phyloP scores from a whole-genome alignment of 2,113 vertebrate species.

The Ivindomyrus marchei region DNA sequence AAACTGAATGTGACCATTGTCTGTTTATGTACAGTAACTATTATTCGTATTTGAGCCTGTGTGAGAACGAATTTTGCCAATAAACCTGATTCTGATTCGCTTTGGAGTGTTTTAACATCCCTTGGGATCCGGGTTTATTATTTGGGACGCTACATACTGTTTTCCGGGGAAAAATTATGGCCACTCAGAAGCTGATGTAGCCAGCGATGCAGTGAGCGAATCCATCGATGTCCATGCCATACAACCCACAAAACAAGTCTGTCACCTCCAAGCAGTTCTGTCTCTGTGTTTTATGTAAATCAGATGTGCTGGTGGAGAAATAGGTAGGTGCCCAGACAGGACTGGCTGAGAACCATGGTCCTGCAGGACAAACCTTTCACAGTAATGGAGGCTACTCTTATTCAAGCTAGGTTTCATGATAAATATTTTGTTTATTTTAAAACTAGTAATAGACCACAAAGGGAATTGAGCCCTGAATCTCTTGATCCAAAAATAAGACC shows the following conservation, averaged over 20 bases:
- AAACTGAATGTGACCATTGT: neutral
- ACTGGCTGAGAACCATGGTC: neutral
- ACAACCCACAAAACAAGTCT: neutral
- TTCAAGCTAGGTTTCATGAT: neutral
- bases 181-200: neutral
- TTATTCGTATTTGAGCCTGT: neutral
- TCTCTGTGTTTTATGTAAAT: neutral
- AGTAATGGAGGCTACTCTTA: neutral
- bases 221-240: neutral
- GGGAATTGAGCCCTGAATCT: neutral
- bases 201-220: neutral
- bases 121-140: neutral
- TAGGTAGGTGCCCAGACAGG: neutral
- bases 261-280: neutral
- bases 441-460: neutral
- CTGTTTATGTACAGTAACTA: neutral
- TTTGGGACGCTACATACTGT: neutral
- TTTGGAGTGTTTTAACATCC: neutral
- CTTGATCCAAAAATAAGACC: neutral
- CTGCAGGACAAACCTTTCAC: neutral
- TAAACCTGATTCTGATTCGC: neutral
- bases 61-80: neutral
- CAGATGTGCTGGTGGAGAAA: neutral
- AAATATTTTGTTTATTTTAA: neutral
- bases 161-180: neutral